Evolutionary conservation across 2,888 invertebrate species (phyloP).

Genomic region (Penaeus monodon): DNA sequence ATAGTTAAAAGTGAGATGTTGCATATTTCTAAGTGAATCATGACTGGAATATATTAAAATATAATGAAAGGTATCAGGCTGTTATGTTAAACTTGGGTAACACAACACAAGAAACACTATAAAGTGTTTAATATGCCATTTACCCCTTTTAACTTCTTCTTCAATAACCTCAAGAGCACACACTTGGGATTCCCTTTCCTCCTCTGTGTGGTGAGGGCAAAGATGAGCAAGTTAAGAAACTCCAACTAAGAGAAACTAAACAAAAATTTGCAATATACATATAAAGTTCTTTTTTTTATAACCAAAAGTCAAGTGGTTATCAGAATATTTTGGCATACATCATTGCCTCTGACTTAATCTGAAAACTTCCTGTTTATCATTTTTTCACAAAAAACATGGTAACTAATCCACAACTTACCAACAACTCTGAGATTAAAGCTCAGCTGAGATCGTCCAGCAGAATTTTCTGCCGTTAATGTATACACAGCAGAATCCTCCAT

Average conservation of each 20-base stretch:
- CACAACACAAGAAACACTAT: too few relatives aligned
- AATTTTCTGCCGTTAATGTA: conserved; percentile 78
- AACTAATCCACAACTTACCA: conserved; percentile 72
- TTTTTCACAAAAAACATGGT: too few relatives aligned
- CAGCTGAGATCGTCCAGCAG: conserved; percentile 76
- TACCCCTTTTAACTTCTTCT: conserved; percentile 56
- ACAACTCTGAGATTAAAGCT: conserved; percentile 78
- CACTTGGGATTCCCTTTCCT: conserved; percentile 52
- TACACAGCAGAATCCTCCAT: conserved; percentile 80
- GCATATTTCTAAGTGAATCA: too few relatives aligned
- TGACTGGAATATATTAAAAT: too few relatives aligned
- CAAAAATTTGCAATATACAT: background rate
- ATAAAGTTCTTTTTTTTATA: background rate
- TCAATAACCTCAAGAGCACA: conserved; percentile 47
- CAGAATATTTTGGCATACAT: background rate
- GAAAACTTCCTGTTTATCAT: background rate
- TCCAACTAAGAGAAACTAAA: background rate
- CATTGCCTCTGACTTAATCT: background rate
- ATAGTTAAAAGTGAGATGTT: too few relatives aligned
- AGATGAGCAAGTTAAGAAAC: conserved; percentile 25
- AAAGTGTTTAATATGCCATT: background rate
- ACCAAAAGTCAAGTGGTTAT: background rate
- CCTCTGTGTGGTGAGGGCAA: conserved; percentile 44
- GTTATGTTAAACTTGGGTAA: too few relatives aligned
- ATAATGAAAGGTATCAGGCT: too few relatives aligned